These are phyloP conservation scores for Lophius piscatorius DNA, from an alignment of 2,113 vertebrate species.

Conservation along the genomic window DNA sequence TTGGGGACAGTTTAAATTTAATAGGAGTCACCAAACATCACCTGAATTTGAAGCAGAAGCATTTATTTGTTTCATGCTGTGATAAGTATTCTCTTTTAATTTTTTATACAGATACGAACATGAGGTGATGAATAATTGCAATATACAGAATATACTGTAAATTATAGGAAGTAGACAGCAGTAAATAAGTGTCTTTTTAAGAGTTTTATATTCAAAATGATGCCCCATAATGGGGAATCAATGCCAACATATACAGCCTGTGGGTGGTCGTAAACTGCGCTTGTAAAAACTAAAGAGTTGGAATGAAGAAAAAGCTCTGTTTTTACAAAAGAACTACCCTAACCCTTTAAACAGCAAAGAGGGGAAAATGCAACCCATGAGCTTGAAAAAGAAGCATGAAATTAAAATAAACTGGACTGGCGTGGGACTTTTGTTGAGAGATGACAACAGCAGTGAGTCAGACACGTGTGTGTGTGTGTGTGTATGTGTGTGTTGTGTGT, in stretches of 20 bases:
- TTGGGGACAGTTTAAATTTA: background rate
- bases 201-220: background rate
- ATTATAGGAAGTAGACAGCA: background rate
- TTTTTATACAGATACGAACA: background rate
- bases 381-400: background rate
- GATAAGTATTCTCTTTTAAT: too few species aligned
- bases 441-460: slow-evolving; percentile 38
- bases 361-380: slow-evolving; percentile 3
- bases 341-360: slow-evolving; percentile 1
- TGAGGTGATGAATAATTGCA: background rate
- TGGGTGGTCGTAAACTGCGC: background rate
- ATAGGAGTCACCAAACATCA: background rate
- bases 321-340: too few species aligned
- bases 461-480: background rate
- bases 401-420: slow-evolving; percentile 6
- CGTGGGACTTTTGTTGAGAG: slow-evolving; percentile 14
- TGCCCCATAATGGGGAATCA: background rate
- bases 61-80: too few species aligned
- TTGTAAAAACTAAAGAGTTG: background rate
- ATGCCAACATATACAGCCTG: background rate
- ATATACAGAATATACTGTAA: too few species aligned
- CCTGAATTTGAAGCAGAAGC: background rate
- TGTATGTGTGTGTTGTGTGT: background rate
- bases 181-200: background rate
- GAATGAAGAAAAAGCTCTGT: slow-evolving; percentile 9